Evolutionary conservation across 1,140 invertebrate species (phyloP), one percentile per base, ranked within the genome.

Genomic region (Drosophila kohkoa): DNA sequence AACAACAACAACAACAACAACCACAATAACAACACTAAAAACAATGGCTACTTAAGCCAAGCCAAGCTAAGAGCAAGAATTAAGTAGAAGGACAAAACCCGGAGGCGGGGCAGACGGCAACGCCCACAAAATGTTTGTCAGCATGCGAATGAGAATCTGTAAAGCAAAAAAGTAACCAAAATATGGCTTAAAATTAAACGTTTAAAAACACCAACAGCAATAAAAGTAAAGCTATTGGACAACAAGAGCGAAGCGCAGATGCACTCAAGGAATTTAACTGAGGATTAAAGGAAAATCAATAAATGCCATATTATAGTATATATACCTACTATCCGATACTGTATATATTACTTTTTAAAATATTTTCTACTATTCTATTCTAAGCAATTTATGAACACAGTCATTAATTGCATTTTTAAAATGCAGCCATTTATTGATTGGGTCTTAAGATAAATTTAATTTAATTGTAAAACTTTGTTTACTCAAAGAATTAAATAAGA

Each of bases 1-100:
- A 72, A 72, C 69, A 71, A 66, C 52, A 75, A 73, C 70, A 82
- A 62, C 63, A 76, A 52, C 35, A 59, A 1, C 38, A 48, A 55
- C 63, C 10, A 65, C 64, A 79, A 73, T 51, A 74, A 85, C 66
- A 82, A 71, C 65, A 77, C 71, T 75, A 77, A 82, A 75, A 78
- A 85, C 83, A 88, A 88, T 85, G 85, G 71, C 83, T 88, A 88
- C 85, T 88, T 89, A 89, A 79, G 71, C 69, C 68, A 32, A 35
- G 41, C 45, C 62, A 65, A 59, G 35, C 32, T 6, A 41, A 10
- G 3, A 41, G 38, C 38, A 41, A 30, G 49, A 25, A 25, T 25
- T 25, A 25, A 25, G 20, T 25, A 25, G 20, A 25, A 25, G 20
- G 20, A 25, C 25, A 11, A 5, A 16, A 6, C 0, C 20, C 1